phyloP scores from a whole-genome alignment of 2,113 vertebrate genomes.

The Progne subis region DNA sequence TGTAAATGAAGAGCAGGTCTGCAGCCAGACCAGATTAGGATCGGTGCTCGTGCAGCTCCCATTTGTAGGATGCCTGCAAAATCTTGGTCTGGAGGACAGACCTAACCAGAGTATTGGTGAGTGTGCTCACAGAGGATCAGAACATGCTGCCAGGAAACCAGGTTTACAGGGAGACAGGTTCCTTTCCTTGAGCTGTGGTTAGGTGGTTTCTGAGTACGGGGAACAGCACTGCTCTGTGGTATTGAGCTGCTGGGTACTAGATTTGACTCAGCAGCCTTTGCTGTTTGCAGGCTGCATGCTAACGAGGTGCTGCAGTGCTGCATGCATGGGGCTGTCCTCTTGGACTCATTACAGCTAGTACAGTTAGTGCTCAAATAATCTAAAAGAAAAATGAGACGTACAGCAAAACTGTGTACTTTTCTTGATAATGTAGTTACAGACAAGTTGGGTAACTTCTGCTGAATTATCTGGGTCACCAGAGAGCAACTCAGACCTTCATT shows the following conservation, averaged over 20 bases:
- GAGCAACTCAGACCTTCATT: slow-evolving; percentile 4
- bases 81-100: not conserved
- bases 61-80: not conserved
- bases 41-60: not conserved
- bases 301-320: not conserved
- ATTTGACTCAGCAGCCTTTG: slow-evolving; percentile 35
- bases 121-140: not conserved
- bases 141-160: not conserved
- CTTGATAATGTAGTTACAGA: not conserved
- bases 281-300: not conserved
- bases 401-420: not conserved
- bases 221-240: not conserved
- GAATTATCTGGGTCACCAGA: slow-evolving; percentile 5
- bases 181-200: not conserved
- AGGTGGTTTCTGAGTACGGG: not conserved
- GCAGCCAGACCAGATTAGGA: not conserved
- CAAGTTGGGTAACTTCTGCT: not conserved
- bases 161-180: not conserved
- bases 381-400: not conserved
- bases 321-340: not conserved
- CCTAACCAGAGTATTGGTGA: not conserved
- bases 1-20: not conserved
- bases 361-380: not conserved
- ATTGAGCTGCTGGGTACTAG: not conserved
- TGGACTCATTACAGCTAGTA: not conserved